Percentiles rank a stretch among this genome's conserved stretches.
These are phyloP conservation scores for Cyclophora punctaria DNA, from an alignment of 2,888 invertebrate genomes.

Conservation along the genomic window DNA sequence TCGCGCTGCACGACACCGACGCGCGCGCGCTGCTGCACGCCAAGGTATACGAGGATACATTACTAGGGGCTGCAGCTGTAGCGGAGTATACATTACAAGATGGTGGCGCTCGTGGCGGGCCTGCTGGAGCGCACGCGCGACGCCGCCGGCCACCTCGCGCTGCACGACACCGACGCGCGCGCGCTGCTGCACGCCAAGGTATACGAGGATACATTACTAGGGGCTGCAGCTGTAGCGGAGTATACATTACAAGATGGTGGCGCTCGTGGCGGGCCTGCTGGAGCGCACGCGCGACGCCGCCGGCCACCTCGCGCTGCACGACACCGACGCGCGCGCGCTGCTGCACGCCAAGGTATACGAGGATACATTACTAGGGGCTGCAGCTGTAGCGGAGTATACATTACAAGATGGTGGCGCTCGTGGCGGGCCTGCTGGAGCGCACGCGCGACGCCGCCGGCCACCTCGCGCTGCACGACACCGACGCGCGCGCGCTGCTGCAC, in stretches of 20 bases:
- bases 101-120: conserved; percentile 92
- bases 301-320: conserved; percentile 82
- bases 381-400: too few relatives aligned
- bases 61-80: too few relatives aligned
- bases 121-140: conserved; percentile 92
- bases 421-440: conserved; percentile 90
- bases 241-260: conserved; percentile 88
- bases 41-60: conserved; percentile 72
- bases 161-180: conserved; percentile 85
- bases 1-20: conserved; percentile 85
- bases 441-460: conserved; percentile 86
- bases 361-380: background rate
- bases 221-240: too few relatives aligned
- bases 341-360: conserved; percentile 85
- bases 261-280: conserved; percentile 89
- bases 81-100: conserved; percentile 76
- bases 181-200: conserved; percentile 92
- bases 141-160: conserved; percentile 81
- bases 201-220: conserved; percentile 7
- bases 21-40: conserved; percentile 89
- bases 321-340: conserved; percentile 86
- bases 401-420: conserved; percentile 94
- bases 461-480: conserved; percentile 83
- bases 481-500: conserved; percentile 87
- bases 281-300: conserved; percentile 89